phyloP scores from a whole-genome alignment of 2,888 invertebrate species.

The Caenorhabditis sp. region DNA sequence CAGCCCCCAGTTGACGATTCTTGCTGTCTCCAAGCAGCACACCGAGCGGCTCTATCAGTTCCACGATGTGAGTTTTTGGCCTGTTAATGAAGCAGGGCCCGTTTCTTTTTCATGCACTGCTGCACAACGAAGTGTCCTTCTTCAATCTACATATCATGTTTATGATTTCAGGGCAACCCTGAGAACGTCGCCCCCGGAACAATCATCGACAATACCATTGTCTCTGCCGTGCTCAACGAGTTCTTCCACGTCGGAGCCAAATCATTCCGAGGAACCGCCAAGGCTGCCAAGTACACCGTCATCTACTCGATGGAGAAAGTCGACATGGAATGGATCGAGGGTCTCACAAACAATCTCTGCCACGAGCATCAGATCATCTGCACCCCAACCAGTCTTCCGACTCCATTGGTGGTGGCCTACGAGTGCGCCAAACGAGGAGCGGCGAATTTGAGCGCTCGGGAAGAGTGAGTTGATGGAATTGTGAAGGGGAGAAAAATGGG shows the following conservation, averaged over 20 bases:
- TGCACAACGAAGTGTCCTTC: no score
- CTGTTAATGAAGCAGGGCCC: no score
- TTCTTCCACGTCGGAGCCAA: constrained; percentile 58
- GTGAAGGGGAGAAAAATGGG: no score
- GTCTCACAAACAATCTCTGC: constrained; percentile 53
- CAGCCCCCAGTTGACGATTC: constrained; percentile 13
- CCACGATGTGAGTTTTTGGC: neutral
- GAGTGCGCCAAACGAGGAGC: constrained; percentile 55
- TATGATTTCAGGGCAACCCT: neutral
- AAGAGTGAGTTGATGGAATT: constrained; percentile 1
- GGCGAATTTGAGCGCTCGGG: neutral
- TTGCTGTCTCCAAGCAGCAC: constrained; percentile 19
- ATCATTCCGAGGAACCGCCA: constrained; percentile 61
- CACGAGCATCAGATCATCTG: constrained; percentile 60
- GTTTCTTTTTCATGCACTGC: no score
- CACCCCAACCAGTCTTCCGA: constrained; percentile 46
- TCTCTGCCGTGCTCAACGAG: constrained; percentile 48
- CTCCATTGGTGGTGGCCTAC: constrained; percentile 59
- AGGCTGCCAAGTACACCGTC: constrained; percentile 56
- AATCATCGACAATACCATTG: constrained; percentile 58
- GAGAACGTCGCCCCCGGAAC: constrained; percentile 64
- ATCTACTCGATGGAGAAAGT: constrained; percentile 3
- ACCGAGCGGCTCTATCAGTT: constrained; percentile 14
- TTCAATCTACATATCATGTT: neutral
- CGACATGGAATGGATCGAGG: neutral